Base-by-base conservation (phyloP, 2,797 vertebrate species). In the Catamblyrhynchus diadema region DNA sequence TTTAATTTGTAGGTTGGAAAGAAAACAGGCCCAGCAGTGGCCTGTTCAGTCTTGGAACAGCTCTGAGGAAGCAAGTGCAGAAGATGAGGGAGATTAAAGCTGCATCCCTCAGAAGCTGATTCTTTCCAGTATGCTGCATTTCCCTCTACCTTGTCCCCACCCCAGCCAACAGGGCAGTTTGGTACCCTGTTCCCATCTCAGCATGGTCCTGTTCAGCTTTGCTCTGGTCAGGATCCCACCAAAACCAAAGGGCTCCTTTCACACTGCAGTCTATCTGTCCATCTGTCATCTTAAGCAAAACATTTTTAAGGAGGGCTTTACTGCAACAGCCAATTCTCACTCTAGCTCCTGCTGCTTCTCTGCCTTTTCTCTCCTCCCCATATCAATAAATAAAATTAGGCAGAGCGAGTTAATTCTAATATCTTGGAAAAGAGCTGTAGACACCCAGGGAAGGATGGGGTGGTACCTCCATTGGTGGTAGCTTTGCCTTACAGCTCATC, bases 241-340 rank as follows among this genome's bases (percentile, higher is more conserved):
- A 65, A 73, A 82, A 75, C 48, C 66, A 41, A 64, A 86, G 42
- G 25, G 24, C 23, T 88, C 45, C 23, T 88, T 91, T 62, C 70
- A 77, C 71, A 88, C 9, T n/a, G 18, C 41, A 44, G 25, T 6
- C 28, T 4, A 4, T 45, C 39, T 41, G 24, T 35, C 57, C 6
- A 4, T 21, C 32, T 2, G 0, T 24, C 73, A 70, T 33, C 27
- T 45, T 37, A 57, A 67, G 39, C 9, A 27, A 74, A 66, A 86
- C n/a, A 8, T 19, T 30, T 71, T 18, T 37, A 28, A 41, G 50
- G 10, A 79, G 9, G 37, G 25, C 14, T 84, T 67, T 37, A 25
- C n/a, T 44, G 37, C 35, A 57, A 39, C 51, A 71, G 41, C 23
- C 57, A 27, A 10, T 47, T 62, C 71, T 57, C 57, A 64, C 24